A percentile compares a stretch with the other conserved stretches of the same genome.
phyloP scores from a whole-genome alignment of 1,140 invertebrate species.

The Diorhabda elongata region DNA sequence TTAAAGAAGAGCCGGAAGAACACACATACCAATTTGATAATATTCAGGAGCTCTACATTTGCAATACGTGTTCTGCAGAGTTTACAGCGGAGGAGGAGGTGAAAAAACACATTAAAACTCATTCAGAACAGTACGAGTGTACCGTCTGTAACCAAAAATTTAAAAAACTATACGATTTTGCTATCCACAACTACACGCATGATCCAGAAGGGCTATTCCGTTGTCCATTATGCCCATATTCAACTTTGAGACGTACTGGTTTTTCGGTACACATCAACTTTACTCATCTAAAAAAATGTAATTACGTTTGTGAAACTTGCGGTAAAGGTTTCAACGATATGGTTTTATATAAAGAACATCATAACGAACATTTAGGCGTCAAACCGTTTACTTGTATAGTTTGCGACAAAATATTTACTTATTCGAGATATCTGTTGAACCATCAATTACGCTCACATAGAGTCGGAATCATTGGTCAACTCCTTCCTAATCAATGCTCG shows the following conservation, averaged over 20 bases:
- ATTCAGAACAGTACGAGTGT: conserved; percentile 34
- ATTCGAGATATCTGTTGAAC: conserved; percentile 35
- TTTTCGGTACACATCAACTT: conserved; percentile 36
- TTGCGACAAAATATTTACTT: conserved; percentile 34
- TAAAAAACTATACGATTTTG: conserved; percentile 32
- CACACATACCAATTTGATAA: conserved; percentile 35
- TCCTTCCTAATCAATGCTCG: conserved; percentile 33
- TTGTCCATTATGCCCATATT: conserved; percentile 34
- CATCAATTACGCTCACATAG: conserved; percentile 36
- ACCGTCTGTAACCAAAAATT: conserved; percentile 32
- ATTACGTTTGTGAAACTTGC: conserved; percentile 50
- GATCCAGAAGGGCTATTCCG: conserved; percentile 25
- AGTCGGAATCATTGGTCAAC: conserved; percentile 35
- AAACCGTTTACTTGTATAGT: conserved; percentile 53
- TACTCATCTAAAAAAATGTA: conserved; percentile 41
- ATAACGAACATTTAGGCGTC: conserved; percentile 64
- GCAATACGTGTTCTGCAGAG: conserved; percentile 38
- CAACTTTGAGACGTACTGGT: conserved; percentile 26
- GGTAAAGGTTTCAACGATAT: conserved; percentile 49
- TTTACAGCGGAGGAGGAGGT: conserved; percentile 31
- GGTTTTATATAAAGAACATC: conserved; percentile 49
- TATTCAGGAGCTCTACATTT: conserved; percentile 32
- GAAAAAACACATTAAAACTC: conserved; percentile 29
- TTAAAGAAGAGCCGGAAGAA: conserved; percentile 17
- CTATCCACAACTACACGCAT: conserved; percentile 29